phyloP scores from a whole-genome alignment of 2,888 invertebrate genomes.

The Ellobium chinense region DNA sequence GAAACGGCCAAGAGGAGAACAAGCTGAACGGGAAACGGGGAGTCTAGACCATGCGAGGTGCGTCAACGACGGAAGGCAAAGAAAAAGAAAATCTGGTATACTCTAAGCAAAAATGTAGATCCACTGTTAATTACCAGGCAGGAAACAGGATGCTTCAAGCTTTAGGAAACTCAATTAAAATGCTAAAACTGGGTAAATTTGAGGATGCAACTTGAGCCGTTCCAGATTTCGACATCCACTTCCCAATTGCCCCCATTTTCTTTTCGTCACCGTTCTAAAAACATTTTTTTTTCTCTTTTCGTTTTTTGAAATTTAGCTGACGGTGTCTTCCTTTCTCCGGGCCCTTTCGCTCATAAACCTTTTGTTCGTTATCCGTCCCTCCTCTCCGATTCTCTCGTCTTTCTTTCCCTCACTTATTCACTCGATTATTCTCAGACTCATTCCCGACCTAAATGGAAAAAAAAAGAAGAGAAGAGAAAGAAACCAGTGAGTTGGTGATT shows the following conservation, averaged over 20 bases:
- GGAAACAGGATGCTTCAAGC: constrained; percentile 23
- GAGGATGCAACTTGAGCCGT: constrained; percentile 30
- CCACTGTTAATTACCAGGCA: constrained; percentile 24
- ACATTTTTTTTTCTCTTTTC: background rate
- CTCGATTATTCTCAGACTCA: no score
- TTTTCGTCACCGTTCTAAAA: no score
- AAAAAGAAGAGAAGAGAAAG: no score
- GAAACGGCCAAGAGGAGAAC: no score
- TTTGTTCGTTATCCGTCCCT: background rate
- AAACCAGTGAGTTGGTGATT: background rate
- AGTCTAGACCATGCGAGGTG: no score
- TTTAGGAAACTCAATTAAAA: constrained; percentile 35
- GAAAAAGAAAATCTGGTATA: no score
- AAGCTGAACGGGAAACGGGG: no score
- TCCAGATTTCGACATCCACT: constrained; percentile 25
- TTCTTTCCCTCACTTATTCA: background rate
- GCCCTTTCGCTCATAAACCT: background rate
- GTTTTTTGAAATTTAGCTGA: background rate
- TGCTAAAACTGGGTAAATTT: constrained; percentile 40
- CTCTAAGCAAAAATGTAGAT: no score
- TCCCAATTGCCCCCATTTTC: constrained; percentile 22
- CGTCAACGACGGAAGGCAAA: no score
- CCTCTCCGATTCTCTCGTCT: background rate
- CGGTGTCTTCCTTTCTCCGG: background rate
- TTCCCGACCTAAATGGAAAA: no score